phyloP scores from a whole-genome alignment of 2,113 vertebrate species.

The Pseudorectes ferrugineus region DNA sequence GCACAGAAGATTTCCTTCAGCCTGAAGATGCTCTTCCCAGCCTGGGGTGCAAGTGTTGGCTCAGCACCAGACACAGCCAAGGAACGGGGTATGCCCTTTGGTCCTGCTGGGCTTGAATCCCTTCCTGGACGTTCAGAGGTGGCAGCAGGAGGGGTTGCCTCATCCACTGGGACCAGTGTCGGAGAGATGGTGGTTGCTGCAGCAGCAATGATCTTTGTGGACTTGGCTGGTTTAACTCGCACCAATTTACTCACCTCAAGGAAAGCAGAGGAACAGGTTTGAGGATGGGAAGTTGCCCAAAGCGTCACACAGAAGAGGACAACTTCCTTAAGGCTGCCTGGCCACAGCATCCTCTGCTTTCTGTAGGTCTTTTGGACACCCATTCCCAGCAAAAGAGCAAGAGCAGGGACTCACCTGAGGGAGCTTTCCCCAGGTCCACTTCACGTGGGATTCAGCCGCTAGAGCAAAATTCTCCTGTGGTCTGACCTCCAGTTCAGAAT shows the following conservation, averaged over 20 bases:
- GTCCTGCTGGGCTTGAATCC: not conserved
- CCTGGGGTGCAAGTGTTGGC: not conserved
- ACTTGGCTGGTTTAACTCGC: not conserved
- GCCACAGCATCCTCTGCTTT: not conserved
- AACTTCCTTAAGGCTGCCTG: not conserved
- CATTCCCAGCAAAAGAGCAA: not conserved
- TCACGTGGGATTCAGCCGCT: slow-evolving; percentile 74
- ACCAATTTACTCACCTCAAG: slow-evolving; percentile 63
- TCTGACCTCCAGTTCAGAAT: slow-evolving; percentile 87
- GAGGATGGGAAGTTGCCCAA: not conserved
- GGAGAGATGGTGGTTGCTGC: not conserved
- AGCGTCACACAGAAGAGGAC: not conserved
- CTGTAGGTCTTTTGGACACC: not conserved
- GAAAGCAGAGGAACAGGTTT: not conserved
- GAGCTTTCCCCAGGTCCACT: slow-evolving; percentile 92
- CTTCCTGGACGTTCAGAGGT: not conserved
- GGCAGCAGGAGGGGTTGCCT: not conserved
- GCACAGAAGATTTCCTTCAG: not conserved
- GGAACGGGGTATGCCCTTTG: not conserved
- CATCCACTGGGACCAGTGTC: not conserved
- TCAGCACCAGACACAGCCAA: not conserved
- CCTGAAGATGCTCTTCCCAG: not conserved
- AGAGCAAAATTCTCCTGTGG: slow-evolving; percentile 49
- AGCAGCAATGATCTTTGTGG: not conserved
- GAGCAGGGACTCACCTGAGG: slow-evolving; percentile 76